Evolutionary conservation across 2,113 vertebrate species (phyloP), one percentile per base, ranked within the genome.

Genomic region (Zeus faber): DNA sequence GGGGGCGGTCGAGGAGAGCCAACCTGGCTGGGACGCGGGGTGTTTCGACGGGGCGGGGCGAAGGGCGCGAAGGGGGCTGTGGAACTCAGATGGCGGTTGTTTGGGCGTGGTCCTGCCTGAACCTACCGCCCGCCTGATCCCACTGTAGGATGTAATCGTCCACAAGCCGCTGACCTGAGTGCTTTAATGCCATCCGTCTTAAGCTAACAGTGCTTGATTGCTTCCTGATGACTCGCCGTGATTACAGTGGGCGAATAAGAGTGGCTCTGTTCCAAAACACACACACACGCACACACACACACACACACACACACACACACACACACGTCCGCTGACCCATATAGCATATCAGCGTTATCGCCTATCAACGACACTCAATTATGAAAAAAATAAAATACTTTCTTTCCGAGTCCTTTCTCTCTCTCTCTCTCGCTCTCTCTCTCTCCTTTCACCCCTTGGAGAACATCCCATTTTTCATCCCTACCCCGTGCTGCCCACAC

Each of bases 91-190:
- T 14, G 13, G 8, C 27, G 46, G 4, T 45, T 2, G 48, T 13
- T 21, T 16, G 11, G 4, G n/a, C 20, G 8, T 44, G 46, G 48
- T 54, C 50, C 35, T 45, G 41, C 44, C 59, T 21, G 48, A 48
- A 20, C 23, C 1, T 6, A n/a, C 44, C 13, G 9, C 20, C 29
- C 55, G 49, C 16, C 48, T 78, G 67, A 74, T 71, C 64, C 59
- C 54, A 59, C 58, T n/a, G n/a, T n/a, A n/a, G n/a, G n/a, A n/a
- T n/a, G 45, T 71, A 64, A 74, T 74, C 59, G 48, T 52, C 44
- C 58, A 63, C n/a, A 65, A 70, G 66, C 70, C 51, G 37, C 67
- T 74, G 75, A 78, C 75, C 70, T 70, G 75, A 59, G 62, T 51
- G 67, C 63, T 64, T 58, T 71, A 68, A 71, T 64, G 61, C 60